Evolutionary conservation across 2,888 invertebrate species (phyloP).

Genomic region (Ichneumon xanthorius): DNA sequence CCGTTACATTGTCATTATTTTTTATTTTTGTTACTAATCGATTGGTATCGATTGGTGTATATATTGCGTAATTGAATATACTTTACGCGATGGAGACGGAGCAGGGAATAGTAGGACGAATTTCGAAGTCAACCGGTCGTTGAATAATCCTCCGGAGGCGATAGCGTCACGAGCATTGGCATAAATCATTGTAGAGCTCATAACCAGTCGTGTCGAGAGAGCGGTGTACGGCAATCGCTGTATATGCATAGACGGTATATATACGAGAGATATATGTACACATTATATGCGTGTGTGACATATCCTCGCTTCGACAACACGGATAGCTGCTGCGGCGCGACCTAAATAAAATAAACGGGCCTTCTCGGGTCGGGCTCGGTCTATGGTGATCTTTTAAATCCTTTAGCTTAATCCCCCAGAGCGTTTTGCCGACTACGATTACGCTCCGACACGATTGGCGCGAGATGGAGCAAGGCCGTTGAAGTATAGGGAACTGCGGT

Average conservation of each 20-base stretch:
- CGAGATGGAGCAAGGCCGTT: constrained; percentile 46
- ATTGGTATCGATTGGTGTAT: no score
- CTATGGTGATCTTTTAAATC: constrained; percentile 60
- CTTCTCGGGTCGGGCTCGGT: constrained; percentile 53
- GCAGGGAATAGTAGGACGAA: constrained; percentile 17
- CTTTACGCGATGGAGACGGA: background rate
- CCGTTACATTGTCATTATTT: background rate
- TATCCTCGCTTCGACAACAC: constrained; percentile 13
- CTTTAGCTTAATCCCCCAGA: constrained; percentile 56
- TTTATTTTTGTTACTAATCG: background rate
- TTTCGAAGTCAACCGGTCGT: constrained; percentile 48
- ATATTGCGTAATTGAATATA: background rate
- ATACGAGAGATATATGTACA: background rate
- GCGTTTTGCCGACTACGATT: constrained; percentile 35
- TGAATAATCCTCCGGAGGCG: constrained; percentile 42
- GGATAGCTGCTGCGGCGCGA: constrained; percentile 53
- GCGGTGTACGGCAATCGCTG: constrained; percentile 4
- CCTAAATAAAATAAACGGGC: constrained; percentile 71
- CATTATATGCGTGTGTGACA: background rate
- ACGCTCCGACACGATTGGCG: constrained; percentile 7
- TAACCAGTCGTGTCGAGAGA: constrained; percentile 33
- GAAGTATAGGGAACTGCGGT: background rate
- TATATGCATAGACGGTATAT: background rate
- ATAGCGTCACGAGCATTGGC: constrained; percentile 45
- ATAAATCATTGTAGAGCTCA: constrained; percentile 58